Percentiles rank a stretch among this genome's conserved stretches.
phyloP scores from a whole-genome alignment of 1,140 invertebrate genomes.

The Physella acuta region DNA sequence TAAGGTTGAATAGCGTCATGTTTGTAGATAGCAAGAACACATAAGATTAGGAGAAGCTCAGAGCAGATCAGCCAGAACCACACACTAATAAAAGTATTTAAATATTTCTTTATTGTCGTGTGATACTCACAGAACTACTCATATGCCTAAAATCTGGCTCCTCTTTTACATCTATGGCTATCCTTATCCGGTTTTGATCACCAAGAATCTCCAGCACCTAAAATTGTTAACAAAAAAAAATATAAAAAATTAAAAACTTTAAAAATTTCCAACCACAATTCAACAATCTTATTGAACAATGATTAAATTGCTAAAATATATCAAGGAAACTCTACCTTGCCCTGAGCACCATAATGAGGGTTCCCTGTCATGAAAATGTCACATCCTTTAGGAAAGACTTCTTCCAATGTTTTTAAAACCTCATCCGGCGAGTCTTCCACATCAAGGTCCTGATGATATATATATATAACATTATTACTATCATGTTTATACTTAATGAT shows the following conservation, averaged over 20 bases:
- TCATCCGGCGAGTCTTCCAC: constrained; percentile 59
- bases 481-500: no score
- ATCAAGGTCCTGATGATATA: constrained; percentile 63
- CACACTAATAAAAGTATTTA: no score
- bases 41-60: no score
- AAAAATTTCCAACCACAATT: neutral
- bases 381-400: constrained; percentile 72
- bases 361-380: constrained; percentile 76
- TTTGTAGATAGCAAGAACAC: no score
- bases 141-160: constrained; percentile 62
- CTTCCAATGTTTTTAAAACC: constrained; percentile 66
- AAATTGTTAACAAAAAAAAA: neutral
- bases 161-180: constrained; percentile 59
- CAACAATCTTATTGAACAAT: neutral
- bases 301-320: neutral
- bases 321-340: constrained; percentile 65
- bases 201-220: constrained; percentile 50
- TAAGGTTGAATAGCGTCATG: no score
- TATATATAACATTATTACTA: no score
- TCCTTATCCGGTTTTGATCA: constrained; percentile 65
- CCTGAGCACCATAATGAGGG: constrained; percentile 78
- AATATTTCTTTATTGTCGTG: no score
- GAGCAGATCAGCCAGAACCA: no score
- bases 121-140: constrained; percentile 21
- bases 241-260: no score